These are phyloP conservation scores for Knipowitschia caucasica DNA, from an alignment of 2,797 vertebrate species.

Conservation along the genomic window DNA sequence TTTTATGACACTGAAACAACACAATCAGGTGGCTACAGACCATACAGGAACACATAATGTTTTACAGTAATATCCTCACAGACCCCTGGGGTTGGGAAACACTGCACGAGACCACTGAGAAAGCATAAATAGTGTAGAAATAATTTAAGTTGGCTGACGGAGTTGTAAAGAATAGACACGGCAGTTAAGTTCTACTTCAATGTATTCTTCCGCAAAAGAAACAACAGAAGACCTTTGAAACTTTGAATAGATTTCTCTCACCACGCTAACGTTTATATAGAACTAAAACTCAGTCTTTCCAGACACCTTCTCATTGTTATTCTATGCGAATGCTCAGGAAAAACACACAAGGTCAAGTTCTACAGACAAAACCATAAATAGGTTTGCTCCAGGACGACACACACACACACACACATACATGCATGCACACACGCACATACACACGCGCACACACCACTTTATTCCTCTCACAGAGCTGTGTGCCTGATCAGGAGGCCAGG, in stretches of 20 bases:
- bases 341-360: constrained; percentile 29
- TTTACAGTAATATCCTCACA: no score
- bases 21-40: no score
- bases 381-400: constrained; percentile 36
- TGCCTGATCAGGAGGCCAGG: constrained; percentile 37
- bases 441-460: constrained; percentile 45
- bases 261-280: not conserved
- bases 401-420: constrained; percentile 50
- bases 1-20: no score
- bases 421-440: constrained; percentile 43
- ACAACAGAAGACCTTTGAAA: no score
- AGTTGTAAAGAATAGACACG: no score
- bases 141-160: no score
- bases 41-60: no score
- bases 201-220: no score
- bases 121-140: no score
- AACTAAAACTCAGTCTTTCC: not conserved
- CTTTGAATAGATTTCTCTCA: not conserved
- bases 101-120: no score
- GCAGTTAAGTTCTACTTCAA: no score
- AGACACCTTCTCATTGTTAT: constrained; percentile 20
- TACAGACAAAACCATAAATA: constrained; percentile 27
- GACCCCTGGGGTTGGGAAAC: no score
- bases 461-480: constrained; percentile 31
- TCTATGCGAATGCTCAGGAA: constrained; percentile 6